A percentile compares a stretch with the other conserved stretches of the same genome.
These are phyloP conservation scores for Emys orbicularis DNA, from an alignment of 2,797 vertebrate species.

Conservation along the genomic window DNA sequence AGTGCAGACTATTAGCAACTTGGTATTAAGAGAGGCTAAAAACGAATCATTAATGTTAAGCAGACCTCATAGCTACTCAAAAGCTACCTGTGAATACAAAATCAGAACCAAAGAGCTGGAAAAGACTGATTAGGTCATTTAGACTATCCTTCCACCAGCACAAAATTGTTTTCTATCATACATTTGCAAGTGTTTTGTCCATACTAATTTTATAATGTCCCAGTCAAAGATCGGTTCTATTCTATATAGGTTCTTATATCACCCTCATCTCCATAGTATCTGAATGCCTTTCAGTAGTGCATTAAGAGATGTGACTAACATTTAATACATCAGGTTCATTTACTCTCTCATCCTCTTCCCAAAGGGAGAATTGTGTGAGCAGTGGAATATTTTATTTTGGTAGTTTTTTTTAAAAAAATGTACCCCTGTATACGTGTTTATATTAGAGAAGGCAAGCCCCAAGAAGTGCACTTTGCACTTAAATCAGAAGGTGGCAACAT, in stretches of 20 bases:
- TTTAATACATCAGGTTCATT: not conserved
- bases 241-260: not conserved
- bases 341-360: not conserved
- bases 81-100: not conserved
- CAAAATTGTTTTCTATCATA: not conserved
- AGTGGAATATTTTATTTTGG: not conserved
- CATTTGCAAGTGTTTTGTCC: not conserved
- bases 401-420: not conserved
- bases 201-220: not conserved
- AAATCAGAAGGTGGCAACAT: not conserved
- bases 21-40: conserved; percentile 58
- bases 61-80: not conserved
- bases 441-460: not conserved
- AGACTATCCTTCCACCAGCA: not conserved
- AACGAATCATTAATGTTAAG: conserved; percentile 47
- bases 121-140: not conserved
- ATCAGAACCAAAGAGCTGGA: not conserved
- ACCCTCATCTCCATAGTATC: not conserved
- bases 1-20: conserved; percentile 43
- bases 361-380: not conserved
- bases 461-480: too few relatives aligned
- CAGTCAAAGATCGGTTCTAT: not conserved
- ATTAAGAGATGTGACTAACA: not conserved
- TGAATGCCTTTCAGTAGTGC: not conserved
- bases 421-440: not conserved